Conservation (phyloP, 2,888 invertebrate genomes). For the Dolichopus griseipennis region DNA sequence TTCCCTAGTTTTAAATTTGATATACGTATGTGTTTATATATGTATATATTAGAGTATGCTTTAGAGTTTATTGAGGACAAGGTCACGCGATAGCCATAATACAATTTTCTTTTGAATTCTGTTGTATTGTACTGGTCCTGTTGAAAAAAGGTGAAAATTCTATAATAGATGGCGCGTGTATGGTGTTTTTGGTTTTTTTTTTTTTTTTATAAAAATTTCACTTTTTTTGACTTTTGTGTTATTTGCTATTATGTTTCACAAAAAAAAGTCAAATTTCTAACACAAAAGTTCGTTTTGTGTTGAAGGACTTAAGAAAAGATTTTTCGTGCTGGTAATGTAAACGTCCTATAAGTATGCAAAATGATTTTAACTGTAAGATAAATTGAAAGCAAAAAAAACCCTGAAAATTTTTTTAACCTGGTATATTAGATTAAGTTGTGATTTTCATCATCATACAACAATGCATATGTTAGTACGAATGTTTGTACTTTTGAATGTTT, state of each 20-base stretch:
- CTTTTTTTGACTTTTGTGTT: not conserved
- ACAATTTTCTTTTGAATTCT: not conserved
- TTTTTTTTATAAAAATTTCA: not conserved
- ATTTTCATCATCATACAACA: no score
- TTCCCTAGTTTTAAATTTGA: no score
- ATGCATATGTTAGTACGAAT: no score
- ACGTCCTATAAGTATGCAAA: not conserved
- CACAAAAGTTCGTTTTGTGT: not conserved
- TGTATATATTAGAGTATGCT: no score
- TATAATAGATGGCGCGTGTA: no score
- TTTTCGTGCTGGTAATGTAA: not conserved
- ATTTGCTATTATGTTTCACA: not conserved
- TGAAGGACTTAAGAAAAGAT: not conserved
- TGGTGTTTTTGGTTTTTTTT: no score
- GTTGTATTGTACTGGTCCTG: no score
- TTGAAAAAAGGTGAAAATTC: no score
- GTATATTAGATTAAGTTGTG: no score
- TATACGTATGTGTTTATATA: no score
- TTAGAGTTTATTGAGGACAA: constrained; percentile 19
- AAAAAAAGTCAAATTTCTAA: not conserved
- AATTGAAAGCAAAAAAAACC: not conserved
- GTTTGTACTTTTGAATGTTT: no score
- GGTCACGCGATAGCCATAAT: constrained; percentile 16
- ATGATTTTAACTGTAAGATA: not conserved
- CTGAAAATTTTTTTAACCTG: not conserved